These are phyloP conservation scores for Isaurus tuberculatus DNA, from an alignment of 92 coral and sea anemone species.

Conservation along the genomic window DNA sequence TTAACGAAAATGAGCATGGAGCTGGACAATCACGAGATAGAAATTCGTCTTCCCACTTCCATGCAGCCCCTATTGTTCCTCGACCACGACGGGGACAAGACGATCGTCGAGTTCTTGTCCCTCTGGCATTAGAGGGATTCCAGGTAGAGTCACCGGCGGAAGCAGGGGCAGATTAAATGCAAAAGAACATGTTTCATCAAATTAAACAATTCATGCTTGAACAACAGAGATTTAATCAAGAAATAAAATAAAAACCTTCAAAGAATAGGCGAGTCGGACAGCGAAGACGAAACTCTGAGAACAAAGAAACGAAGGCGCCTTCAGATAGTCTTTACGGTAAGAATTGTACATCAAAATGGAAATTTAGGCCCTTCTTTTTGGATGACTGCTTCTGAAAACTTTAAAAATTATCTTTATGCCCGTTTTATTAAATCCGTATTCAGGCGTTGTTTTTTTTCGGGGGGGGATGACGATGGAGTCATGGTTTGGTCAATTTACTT, in stretches of 20 bases:
- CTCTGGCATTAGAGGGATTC: conserved; percentile 23
- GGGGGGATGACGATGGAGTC: conserved; percentile 27
- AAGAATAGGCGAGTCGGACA: conserved; percentile 27
- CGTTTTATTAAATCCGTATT: background rate
- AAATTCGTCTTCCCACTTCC: conserved; percentile 8
- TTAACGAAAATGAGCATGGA: conserved; percentile 14
- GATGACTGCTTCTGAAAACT: background rate
- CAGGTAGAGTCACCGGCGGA: conserved; percentile 16
- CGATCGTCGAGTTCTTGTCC: conserved; percentile 9
- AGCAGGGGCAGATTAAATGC: conserved; percentile 36
- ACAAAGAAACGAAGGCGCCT: conserved; percentile 34
- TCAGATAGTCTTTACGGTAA: conserved; percentile 21
- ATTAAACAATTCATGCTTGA: conserved; percentile 27
- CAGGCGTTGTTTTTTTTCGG: background rate
- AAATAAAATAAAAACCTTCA: conserved; percentile 23
- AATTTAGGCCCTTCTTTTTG: no score
- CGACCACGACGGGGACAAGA: conserved; percentile 8
- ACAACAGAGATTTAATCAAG: conserved; percentile 31
- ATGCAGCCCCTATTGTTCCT: conserved; percentile 20
- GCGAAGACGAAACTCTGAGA: conserved; percentile 35
- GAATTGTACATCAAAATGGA: background rate
- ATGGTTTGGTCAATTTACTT: conserved; percentile 13
- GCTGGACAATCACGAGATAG: conserved; percentile 22
- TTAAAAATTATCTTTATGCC: background rate
- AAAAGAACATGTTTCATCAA: conserved; percentile 25